These are phyloP conservation scores for Delichon dasypus DNA, from an alignment of 2,797 vertebrate genomes.

Conservation along the genomic window DNA sequence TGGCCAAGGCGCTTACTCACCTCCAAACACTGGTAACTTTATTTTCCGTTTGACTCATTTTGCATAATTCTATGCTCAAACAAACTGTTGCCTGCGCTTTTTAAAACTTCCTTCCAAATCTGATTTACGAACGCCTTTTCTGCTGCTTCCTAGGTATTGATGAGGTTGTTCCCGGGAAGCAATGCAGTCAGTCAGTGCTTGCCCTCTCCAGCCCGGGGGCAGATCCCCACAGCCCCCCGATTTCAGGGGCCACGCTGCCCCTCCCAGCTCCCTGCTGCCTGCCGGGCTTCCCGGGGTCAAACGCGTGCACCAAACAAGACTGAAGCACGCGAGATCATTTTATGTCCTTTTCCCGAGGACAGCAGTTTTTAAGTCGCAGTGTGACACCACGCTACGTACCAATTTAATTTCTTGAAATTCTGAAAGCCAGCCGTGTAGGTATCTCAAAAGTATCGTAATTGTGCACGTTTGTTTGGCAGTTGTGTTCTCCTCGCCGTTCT, in stretches of 20 bases:
- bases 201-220: rapidly evolving
- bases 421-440: rapidly evolving
- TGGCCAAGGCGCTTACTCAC: not conserved
- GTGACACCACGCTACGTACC: not conserved
- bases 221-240: rapidly evolving
- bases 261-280: not conserved
- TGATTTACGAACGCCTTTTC: not conserved
- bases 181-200: not conserved
- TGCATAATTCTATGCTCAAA: not conserved
- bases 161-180: not conserved
- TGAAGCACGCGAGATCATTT: rapidly evolving
- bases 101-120: not conserved
- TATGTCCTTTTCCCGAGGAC: rapidly evolving
- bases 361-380: not conserved
- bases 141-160: not conserved
- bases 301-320: rapidly evolving
- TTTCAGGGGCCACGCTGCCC: not conserved
- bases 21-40: conserved; percentile 39
- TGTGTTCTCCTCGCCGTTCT: not conserved
- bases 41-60: conserved; percentile 55
- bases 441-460: not conserved
- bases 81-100: not conserved
- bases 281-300: not conserved
- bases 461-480: not conserved
- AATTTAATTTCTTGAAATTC: not conserved